A percentile compares a stretch with the other conserved stretches of the same genome.
phyloP scores from a whole-genome alignment of 2,888 invertebrate species.

The Andrena fulva region DNA sequence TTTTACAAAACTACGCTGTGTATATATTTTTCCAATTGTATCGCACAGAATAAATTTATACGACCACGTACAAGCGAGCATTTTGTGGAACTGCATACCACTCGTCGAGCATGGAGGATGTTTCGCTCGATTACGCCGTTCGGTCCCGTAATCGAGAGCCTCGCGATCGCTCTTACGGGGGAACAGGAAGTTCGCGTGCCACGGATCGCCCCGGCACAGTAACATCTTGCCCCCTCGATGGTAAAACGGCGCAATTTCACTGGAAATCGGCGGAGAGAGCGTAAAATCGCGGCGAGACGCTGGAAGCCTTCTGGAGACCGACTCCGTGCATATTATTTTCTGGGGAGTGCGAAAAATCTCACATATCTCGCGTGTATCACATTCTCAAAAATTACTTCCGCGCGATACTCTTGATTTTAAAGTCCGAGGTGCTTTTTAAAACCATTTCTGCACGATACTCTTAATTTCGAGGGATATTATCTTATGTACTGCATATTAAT shows the following conservation, averaged over 20 bases:
- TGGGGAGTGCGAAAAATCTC: neutral
- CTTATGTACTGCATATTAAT: too few relatives aligned
- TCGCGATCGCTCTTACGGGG: neutral
- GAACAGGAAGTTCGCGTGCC: slow-evolving; percentile 24
- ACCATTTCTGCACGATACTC: too few relatives aligned
- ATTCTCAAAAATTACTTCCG: too few relatives aligned
- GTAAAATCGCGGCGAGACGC: neutral
- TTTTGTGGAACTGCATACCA: neutral
- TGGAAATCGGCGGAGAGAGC: neutral
- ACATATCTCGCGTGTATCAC: too few relatives aligned
- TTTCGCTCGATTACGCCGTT: neutral
- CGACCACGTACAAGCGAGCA: slow-evolving; percentile 26
- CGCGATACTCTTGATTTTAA: too few relatives aligned
- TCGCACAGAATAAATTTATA: slow-evolving; percentile 56
- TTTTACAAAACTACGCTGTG: slow-evolving; percentile 34
- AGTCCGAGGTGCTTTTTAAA: too few relatives aligned
- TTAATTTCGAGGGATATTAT: too few relatives aligned
- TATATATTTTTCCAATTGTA: slow-evolving; percentile 54
- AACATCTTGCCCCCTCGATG: slow-evolving; percentile 7
- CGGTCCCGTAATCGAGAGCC: slow-evolving; percentile 6
- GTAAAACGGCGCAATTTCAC: slow-evolving; percentile 24
- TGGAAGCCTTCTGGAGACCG: slow-evolving; percentile 1
- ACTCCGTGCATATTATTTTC: slow-evolving; percentile 23
- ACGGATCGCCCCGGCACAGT: slow-evolving; percentile 8
- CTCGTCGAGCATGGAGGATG: neutral